phyloP scores from a whole-genome alignment of 2,888 invertebrate genomes.

The Tetrapedia diversipes region DNA sequence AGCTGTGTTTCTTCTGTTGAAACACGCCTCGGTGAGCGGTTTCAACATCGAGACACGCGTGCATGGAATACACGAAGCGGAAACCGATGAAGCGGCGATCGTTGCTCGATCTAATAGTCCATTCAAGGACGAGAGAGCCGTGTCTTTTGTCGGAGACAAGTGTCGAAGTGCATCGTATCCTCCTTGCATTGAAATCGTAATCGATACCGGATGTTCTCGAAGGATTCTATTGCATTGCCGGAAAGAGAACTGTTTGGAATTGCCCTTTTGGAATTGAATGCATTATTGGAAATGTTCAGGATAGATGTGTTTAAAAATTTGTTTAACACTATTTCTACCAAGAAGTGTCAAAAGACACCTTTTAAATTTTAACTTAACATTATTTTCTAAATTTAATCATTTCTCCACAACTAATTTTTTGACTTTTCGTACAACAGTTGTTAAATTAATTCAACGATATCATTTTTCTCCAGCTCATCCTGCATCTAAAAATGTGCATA shows the following conservation, averaged over 20 bases:
- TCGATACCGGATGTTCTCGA: background rate
- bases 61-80: constrained; percentile 28
- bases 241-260: background rate
- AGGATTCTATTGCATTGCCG: background rate
- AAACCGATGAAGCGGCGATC: constrained; percentile 50
- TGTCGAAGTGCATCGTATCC: constrained; percentile 15
- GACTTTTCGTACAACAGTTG: too few relatives aligned
- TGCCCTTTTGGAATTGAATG: too few relatives aligned
- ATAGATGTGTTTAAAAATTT: too few relatives aligned
- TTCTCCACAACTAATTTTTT: too few relatives aligned
- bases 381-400: too few relatives aligned
- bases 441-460: too few relatives aligned
- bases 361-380: too few relatives aligned
- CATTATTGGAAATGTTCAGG: too few relatives aligned
- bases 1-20: constrained; percentile 15
- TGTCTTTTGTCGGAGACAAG: constrained; percentile 22
- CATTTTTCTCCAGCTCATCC: too few relatives aligned
- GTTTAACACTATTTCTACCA: too few relatives aligned
- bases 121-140: constrained; percentile 53
- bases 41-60: constrained; percentile 44
- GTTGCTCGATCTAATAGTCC: constrained; percentile 52
- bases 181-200: constrained; percentile 6
- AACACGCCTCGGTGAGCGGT: constrained; percentile 28
- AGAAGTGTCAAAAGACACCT: too few relatives aligned
- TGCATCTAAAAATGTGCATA: too few relatives aligned